Base-by-base conservation (phyloP, 2,888 invertebrate species). In the Ennomos quercinarius region DNA sequence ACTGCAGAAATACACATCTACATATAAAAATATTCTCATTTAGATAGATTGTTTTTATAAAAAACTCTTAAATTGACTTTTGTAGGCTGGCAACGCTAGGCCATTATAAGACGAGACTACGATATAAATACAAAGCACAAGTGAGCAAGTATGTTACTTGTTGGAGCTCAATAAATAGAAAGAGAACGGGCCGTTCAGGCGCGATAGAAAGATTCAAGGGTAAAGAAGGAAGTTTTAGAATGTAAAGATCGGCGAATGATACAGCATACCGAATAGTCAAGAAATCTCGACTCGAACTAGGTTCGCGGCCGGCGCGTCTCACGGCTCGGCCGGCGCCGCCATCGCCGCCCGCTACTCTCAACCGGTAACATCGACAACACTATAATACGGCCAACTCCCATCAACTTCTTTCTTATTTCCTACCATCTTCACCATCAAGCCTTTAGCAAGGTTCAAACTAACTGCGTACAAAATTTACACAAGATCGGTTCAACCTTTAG, bases 61-160 rank as follows among this genome's bases (percentile, higher is more conserved):
- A 86, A 59, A 84, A 83, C 82, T 83, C 82, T 71, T 83, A 79
- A 91, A 90, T 91, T 89, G 91, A 91, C 91, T 88, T 80, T 71
- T 74, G 80, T 77, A 80, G 79, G 77, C 78, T 71, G 79, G 74
- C 78, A 71, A 66, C 79, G 68, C 71, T 68, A 64, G 70, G 80
- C 79, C 82, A 75, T 70, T 66, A 56, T 60, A 66, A 71, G 57
- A 71, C 67, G 72, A 77, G 70, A 81, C 84, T 82, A 85, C 77
- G 67, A 70, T 81, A 78, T 68, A 84, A 86, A 86, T 87, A 90
- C 82, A 84, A 88, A 90, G 90, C 90, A 82, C 83, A 76, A 79
- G 84, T 88, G 91, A 89, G 90, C 90, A 87, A 89, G 81, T 79
- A 78, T 64, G 80, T 84, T 80, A 80, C 84, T 72, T 76, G 77